Conservation (phyloP, 2,888 invertebrate genomes). For the Perizoma affinitatum region DNA sequence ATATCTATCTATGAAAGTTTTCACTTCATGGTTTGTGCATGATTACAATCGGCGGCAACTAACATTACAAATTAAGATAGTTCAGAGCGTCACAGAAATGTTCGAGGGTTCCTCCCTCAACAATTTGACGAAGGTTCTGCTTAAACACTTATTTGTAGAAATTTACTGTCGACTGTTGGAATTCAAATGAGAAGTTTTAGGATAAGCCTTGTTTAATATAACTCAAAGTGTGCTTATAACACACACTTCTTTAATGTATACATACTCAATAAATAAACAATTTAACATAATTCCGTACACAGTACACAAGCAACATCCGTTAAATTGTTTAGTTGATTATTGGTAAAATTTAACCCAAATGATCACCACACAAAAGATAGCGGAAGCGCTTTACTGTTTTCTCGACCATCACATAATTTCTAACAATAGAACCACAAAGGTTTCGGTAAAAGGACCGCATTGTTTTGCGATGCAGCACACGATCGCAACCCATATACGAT, state of each 20-base stretch:
- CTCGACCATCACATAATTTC: constrained; percentile 39
- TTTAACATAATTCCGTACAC: constrained; percentile 14
- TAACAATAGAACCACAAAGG: constrained; percentile 38
- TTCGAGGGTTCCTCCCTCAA: constrained; percentile 58
- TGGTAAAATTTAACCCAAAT: constrained; percentile 35
- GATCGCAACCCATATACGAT: constrained; percentile 41
- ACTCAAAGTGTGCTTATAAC: constrained; percentile 19
- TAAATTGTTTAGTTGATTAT: constrained; percentile 31
- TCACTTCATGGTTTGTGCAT: constrained; percentile 16
- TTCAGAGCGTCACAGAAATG: constrained; percentile 51
- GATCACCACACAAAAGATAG: constrained; percentile 30
- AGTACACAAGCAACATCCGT: constrained; percentile 23
- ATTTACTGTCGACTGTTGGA: constrained; percentile 42
- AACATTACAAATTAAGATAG: constrained; percentile 54
- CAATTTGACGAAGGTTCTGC: constrained; percentile 64
- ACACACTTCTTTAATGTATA: constrained; percentile 12
- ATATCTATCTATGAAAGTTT: too few species aligned
- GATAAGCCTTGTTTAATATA: constrained; percentile 29
- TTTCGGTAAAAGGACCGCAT: constrained; percentile 38
- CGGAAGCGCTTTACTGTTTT: constrained; percentile 37
- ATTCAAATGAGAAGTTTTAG: constrained; percentile 38
- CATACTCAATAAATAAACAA: constrained; percentile 2
- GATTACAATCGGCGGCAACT: constrained; percentile 20
- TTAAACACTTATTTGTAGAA: constrained; percentile 51
- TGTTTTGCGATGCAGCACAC: constrained; percentile 41